Evolutionary conservation across 64 coral and sea anemone species (phyloP).

Genomic region (Acropora tenuis): DNA sequence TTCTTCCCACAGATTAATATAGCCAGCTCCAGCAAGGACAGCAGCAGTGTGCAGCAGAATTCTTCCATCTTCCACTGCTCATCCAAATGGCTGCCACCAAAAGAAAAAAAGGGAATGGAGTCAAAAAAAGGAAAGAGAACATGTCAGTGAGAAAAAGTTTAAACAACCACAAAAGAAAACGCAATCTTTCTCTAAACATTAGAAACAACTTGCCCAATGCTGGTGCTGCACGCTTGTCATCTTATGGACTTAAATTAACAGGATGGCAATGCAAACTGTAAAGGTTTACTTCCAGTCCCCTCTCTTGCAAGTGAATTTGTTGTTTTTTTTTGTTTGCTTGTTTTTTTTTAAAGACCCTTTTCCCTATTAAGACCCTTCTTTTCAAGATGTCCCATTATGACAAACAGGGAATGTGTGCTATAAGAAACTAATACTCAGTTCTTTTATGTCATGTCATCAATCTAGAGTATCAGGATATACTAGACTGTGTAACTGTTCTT

Average conservation of each 20-base stretch:
- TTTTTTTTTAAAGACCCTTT: no score
- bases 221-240: constrained; percentile 15
- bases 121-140: neutral
- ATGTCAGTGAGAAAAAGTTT: constrained; percentile 26
- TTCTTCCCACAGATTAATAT: constrained; percentile 18
- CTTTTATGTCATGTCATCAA: no score
- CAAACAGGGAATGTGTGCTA: no score
- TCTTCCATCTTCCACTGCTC: constrained; percentile 29
- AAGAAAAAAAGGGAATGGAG: neutral
- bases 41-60: constrained; percentile 55
- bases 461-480: no score
- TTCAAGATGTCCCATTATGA: no score
- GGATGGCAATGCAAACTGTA: neutral
- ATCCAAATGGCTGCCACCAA: constrained; percentile 18
- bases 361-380: no score
- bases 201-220: constrained; percentile 26
- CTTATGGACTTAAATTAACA: neutral
- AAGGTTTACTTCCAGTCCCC: neutral
- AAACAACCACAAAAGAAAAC: constrained; percentile 28
- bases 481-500: no score
- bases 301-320: neutral
- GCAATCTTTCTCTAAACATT: constrained; percentile 47
- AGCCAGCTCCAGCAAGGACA: neutral
- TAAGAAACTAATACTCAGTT: no score
- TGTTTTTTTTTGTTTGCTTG: neutral